Evolutionary conservation across 2,888 invertebrate genomes (phyloP).

Genomic region (Drosophila conformis): DNA sequence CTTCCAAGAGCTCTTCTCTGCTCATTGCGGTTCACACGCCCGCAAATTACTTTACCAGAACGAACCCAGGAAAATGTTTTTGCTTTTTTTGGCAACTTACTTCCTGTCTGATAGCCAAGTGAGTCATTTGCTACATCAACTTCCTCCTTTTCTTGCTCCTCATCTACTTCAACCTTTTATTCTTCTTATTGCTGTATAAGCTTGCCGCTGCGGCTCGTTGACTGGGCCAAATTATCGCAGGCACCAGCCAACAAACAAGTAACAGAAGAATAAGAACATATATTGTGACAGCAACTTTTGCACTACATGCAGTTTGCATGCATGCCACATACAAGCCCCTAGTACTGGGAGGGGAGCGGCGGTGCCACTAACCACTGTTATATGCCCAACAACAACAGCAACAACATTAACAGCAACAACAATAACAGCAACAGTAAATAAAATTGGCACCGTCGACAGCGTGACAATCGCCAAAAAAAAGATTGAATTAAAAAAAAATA

Average conservation of each 20-base stretch:
- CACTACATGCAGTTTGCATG: not conserved
- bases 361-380: not conserved
- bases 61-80: constrained; percentile 2
- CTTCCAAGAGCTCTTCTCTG: not conserved
- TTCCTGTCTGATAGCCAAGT: constrained; percentile 34
- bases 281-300: not conserved
- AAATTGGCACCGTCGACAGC: not conserved
- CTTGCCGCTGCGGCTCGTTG: constrained; percentile 37
- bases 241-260: constrained; percentile 9
- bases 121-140: constrained; percentile 35
- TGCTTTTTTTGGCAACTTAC: constrained; percentile 32
- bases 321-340: not conserved
- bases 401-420: not conserved
- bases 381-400: not conserved
- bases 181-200: not conserved
- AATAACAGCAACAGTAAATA: not conserved
- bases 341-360: not conserved
- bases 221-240: constrained; percentile 41
- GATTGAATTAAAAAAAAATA: not conserved
- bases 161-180: not conserved
- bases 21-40: constrained; percentile 47
- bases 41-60: constrained; percentile 49
- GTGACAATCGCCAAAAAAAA: constrained; percentile 1
- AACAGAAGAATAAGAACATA: not conserved
- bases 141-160: constrained; percentile 19